Evolutionary conservation across 2,797 vertebrate genomes (phyloP).

Genomic region (Liparis tanakae): DNA sequence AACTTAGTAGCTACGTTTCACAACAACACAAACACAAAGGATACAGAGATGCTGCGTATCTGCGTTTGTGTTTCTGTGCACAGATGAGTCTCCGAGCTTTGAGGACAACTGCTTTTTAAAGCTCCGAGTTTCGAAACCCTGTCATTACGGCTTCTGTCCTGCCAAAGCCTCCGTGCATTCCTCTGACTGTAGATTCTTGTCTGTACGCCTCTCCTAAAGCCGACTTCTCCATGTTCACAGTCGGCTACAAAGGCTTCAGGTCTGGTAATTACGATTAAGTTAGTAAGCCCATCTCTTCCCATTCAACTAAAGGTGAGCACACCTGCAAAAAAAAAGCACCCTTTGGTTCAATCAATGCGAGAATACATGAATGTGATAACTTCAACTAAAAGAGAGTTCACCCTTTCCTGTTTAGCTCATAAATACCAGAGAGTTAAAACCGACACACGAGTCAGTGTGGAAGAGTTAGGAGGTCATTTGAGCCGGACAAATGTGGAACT

Average conservation of each 20-base stretch:
- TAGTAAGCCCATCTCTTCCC: slow-evolving; percentile 17
- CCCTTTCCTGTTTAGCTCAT: background rate
- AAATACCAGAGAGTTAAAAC: slow-evolving; percentile 13
- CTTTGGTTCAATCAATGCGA: slow-evolving; percentile 1
- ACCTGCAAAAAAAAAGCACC: slow-evolving; percentile 22
- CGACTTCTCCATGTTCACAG: slow-evolving; percentile 43
- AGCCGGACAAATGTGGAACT: slow-evolving; percentile 77
- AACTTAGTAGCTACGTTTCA: slow-evolving; percentile 29
- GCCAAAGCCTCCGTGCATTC: slow-evolving; percentile 80
- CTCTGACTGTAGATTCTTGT: slow-evolving; percentile 75
- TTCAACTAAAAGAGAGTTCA: background rate
- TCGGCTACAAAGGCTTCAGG: slow-evolving; percentile 39
- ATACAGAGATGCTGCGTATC: slow-evolving; percentile 20
- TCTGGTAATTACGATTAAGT: slow-evolving; percentile 41
- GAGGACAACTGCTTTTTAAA: slow-evolving; percentile 76
- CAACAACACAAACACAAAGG: slow-evolving; percentile 13
- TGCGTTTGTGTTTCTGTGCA: slow-evolving; percentile 32
- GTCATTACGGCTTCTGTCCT: slow-evolving; percentile 82
- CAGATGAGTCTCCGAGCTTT: slow-evolving; percentile 32
- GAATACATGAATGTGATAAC: background rate
- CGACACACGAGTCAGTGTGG: slow-evolving; percentile 3
- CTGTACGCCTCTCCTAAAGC: slow-evolving; percentile 62
- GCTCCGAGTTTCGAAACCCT: slow-evolving; percentile 80
- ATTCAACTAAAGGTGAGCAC: slow-evolving; percentile 23
- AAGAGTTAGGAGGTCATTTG: slow-evolving; percentile 42